phyloP scores from a whole-genome alignment of 2,113 vertebrate species.

The Rattus rattus region DNA sequence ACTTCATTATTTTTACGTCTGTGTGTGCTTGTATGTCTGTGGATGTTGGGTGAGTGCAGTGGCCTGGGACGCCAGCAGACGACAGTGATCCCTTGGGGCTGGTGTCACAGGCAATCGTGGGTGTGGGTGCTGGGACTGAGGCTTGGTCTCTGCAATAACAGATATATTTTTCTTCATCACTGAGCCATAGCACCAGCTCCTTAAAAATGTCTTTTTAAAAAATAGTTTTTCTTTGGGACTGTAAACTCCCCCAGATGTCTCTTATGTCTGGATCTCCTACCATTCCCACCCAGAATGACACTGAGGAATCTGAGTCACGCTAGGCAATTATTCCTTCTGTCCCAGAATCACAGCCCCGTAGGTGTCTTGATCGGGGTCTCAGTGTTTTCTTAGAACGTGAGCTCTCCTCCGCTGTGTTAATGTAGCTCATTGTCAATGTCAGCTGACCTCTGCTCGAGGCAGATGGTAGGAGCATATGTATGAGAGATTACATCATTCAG shows the following conservation, averaged over 20 bases:
- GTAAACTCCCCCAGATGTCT: neutral
- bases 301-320: neutral
- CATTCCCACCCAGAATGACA: neutral
- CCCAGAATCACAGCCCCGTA: neutral
- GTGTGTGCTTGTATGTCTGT: neutral
- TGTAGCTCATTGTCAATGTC: neutral
- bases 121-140: neutral
- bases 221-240: neutral
- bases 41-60: neutral
- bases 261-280: neutral
- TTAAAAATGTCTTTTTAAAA: neutral
- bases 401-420: neutral
- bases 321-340: neutral
- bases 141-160: neutral
- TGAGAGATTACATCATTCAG: neutral
- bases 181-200: neutral
- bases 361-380: neutral
- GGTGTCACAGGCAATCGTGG: neutral
- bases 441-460: neutral
- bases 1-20: neutral
- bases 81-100: neutral
- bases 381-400: neutral
- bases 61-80: neutral
- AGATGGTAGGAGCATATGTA: neutral
- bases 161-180: neutral